A percentile compares a stretch with the other conserved stretches of the same genome.
phyloP scores from a whole-genome alignment of 2,797 vertebrate species.

The Channa striata region DNA sequence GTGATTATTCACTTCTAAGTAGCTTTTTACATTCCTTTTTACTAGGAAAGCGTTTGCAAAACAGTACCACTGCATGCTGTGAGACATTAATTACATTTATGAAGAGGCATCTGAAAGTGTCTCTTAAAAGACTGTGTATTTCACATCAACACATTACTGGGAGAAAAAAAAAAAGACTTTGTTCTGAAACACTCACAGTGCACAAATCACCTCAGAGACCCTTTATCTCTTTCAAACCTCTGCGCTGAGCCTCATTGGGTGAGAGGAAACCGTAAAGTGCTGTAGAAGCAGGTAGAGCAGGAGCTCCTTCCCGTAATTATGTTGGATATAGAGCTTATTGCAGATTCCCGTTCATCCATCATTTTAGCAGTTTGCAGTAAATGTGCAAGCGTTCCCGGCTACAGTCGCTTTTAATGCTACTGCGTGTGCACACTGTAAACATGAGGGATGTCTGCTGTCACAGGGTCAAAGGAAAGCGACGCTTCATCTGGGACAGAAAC shows the following conservation, averaged over 20 bases:
- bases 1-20: background rate
- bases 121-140: background rate
- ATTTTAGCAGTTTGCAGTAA: conserved; percentile 43
- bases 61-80: background rate
- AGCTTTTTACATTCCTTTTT: background rate
- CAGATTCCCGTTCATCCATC: conserved; percentile 52
- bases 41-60: background rate
- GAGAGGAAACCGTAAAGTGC: conserved; percentile 41
- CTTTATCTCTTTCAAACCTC: conserved; percentile 30
- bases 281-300: conserved; percentile 43
- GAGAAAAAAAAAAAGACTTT: background rate
- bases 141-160: conserved; percentile 2
- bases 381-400: conserved; percentile 18
- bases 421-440: background rate
- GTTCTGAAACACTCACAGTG: conserved; percentile 6
- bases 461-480: background rate
- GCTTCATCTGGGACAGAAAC: background rate
- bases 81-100: background rate
- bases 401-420: background rate
- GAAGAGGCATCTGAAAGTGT: background rate
- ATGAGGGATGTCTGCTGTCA: background rate
- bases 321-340: conserved; percentile 34
- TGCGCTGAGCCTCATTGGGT: background rate
- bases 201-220: conserved; percentile 48
- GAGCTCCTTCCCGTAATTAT: conserved; percentile 50